Percentiles rank a stretch among this genome's conserved stretches.
phyloP scores from a whole-genome alignment of 1,140 invertebrate species.

The Temnothorax curvispinosus region DNA sequence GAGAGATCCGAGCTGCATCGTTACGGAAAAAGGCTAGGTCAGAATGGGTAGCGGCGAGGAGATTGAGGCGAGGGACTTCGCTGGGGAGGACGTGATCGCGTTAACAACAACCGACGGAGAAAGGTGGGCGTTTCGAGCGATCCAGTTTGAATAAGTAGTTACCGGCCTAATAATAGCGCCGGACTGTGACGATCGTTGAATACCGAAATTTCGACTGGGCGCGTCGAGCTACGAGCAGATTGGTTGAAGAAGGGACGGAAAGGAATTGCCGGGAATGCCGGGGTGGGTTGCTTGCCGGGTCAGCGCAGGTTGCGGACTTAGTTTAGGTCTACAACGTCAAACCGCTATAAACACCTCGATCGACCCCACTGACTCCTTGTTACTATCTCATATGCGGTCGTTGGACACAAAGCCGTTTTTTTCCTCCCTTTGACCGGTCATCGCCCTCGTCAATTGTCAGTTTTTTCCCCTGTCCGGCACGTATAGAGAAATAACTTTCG shows the following conservation, averaged over 20 bases:
- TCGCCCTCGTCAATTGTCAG: constrained; percentile 5
- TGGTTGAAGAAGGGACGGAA: constrained; percentile 32
- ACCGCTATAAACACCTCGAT: constrained; percentile 75
- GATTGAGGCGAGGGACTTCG: constrained; percentile 44
- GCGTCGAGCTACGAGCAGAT: constrained; percentile 60
- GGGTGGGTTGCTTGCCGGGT: neutral
- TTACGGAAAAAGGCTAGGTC: constrained; percentile 74
- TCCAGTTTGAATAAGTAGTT: constrained; percentile 85
- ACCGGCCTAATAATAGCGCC: constrained; percentile 82
- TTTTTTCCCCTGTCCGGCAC: constrained; percentile 26
- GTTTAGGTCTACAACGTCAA: constrained; percentile 65
- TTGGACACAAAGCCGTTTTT: constrained; percentile 21
- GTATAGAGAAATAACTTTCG: constrained; percentile 36
- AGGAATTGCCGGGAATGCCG: neutral
- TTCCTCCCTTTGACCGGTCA: constrained; percentile 35
- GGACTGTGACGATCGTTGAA: constrained; percentile 81
- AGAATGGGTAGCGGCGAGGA: constrained; percentile 51
- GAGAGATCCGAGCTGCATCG: constrained; percentile 68
- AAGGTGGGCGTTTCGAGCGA: constrained; percentile 76
- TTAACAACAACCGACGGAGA: constrained; percentile 78
- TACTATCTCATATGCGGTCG: constrained; percentile 14
- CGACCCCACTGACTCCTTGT: neutral
- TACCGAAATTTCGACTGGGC: constrained; percentile 77
- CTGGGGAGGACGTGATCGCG: constrained; percentile 77
- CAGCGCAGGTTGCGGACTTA: neutral